A percentile compares a stretch with the other conserved stretches of the same genome.
These are phyloP conservation scores for Nebria brevicollis DNA, from an alignment of 2,888 invertebrate species.

Conservation along the genomic window DNA sequence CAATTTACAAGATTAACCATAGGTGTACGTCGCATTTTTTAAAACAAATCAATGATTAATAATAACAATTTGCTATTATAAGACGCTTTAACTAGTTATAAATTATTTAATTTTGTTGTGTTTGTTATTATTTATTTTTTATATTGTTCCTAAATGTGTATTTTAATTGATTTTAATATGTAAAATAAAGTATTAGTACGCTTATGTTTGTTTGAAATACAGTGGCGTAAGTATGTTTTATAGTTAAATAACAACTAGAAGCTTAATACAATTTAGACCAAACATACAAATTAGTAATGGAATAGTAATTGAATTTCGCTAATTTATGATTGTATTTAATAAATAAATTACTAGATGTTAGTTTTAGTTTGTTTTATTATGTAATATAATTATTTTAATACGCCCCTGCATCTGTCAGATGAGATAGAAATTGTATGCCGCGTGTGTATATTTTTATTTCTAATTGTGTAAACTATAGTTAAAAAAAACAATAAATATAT, in stretches of 20 bases:
- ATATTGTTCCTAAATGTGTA: not conserved
- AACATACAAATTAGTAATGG: no score
- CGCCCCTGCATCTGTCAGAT: constrained; percentile 17
- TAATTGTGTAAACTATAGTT: not conserved
- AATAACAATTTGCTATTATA: not conserved
- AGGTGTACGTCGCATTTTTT: not conserved
- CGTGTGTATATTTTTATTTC: not conserved
- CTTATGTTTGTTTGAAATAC: not conserved
- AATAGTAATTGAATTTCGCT: no score
- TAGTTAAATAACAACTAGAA: no score
- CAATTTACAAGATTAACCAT: not conserved
- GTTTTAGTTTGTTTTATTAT: no score
- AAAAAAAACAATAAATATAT: constrained; percentile 23
- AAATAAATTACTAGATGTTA: no score
- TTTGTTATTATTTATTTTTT: not conserved
- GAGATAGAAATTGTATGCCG: constrained; percentile 8
- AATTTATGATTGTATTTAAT: no score
- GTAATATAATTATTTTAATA: not conserved
- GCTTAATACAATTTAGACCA: no score
- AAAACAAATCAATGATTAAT: not conserved
- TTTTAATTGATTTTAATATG: not conserved
- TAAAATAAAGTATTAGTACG: not conserved
- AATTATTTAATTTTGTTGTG: not conserved
- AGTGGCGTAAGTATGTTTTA: no score
- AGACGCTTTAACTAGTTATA: no score